Base-by-base conservation (phyloP, 2,113 vertebrate species). In the Urocynchramus pylzowi region DNA sequence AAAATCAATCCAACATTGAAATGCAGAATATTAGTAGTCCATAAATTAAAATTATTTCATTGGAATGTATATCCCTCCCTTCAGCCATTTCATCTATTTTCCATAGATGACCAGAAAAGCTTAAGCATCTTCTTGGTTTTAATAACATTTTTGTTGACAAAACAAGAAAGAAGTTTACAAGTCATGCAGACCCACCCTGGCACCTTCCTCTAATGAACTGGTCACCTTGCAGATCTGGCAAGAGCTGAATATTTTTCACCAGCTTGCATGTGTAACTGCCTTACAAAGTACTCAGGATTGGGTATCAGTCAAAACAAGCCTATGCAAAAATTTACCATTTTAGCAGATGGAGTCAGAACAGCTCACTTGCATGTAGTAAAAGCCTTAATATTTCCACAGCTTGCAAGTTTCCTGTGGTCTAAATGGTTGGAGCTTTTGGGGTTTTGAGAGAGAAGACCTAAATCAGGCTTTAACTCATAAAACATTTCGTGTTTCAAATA, bases 361-460 rank as follows among this genome's bases (percentile, higher is more conserved):
- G 52, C 60, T 92, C 90, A 54, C 71, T 90, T 84, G 45, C 68
- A 76, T 57, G 74, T 31, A 65, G 82, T 88, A 83, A 95, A 95
- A 89, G 9, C 39, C 39, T 84, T 92, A 81, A 47, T 95, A 93
- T 95, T 94, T 95, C 86, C 91, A 81, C 89, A 95, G 76, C 86
- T 93, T 93, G 89, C 35, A 84, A 67, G 35, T 93, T 87, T 95
- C 83, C 86, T 86, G 47, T 59, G 35, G 73, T 74, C 56, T 64
- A 56, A 86, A 90, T 23, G 50, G 59, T 12, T 50, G 39, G 30
- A 84, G 39, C 16, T 70, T 78, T 92, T 47, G 37, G 21, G 7
- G 24, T 89, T 84, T 84, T 80, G 68, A 84, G 83, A 75, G 39
- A 77, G 68, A 81, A 77, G 42, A 86, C 33, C 16, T 84, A 56